Conservation (phyloP, 2,113 vertebrate genomes). For the Mionectes macconnelli region DNA sequence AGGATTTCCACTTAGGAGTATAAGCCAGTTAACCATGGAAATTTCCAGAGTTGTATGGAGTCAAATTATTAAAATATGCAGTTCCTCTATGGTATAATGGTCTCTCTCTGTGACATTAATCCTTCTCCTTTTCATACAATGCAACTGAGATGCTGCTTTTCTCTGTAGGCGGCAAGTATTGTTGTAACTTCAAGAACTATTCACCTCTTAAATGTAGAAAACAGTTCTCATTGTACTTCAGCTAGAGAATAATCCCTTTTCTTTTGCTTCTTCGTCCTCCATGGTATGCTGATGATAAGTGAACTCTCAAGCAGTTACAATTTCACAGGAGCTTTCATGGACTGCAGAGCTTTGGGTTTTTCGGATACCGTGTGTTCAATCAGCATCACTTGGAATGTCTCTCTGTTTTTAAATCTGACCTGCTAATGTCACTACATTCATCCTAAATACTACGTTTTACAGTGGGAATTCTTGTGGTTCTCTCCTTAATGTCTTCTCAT, state of each 20-base stretch:
- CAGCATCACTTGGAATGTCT: not conserved
- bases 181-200: constrained; percentile 65
- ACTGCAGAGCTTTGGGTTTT: constrained; percentile 31
- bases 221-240: constrained; percentile 61
- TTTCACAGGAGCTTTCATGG: constrained; percentile 51
- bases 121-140: constrained; percentile 58
- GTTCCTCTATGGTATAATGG: constrained; percentile 27
- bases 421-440: not conserved
- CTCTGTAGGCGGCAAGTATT: constrained; percentile 58
- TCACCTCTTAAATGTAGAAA: constrained; percentile 61
- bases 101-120: constrained; percentile 52
- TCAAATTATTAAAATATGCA: constrained; percentile 59
- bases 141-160: constrained; percentile 53
- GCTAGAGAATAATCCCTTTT: constrained; percentile 62
- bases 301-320: constrained; percentile 52
- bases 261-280: constrained; percentile 38
- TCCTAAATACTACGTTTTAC: constrained; percentile 33
- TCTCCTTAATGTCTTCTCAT: constrained; percentile 1
- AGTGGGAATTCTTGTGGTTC: constrained; percentile 24
- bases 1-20: not conserved
- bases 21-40: constrained; percentile 23
- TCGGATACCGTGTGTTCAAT: not conserved
- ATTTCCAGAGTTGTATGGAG: not conserved
- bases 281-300: constrained; percentile 30
- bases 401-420: constrained; percentile 43